Evolutionary conservation across 1,140 invertebrate genomes (phyloP).

Genomic region (Bombus huntii): DNA sequence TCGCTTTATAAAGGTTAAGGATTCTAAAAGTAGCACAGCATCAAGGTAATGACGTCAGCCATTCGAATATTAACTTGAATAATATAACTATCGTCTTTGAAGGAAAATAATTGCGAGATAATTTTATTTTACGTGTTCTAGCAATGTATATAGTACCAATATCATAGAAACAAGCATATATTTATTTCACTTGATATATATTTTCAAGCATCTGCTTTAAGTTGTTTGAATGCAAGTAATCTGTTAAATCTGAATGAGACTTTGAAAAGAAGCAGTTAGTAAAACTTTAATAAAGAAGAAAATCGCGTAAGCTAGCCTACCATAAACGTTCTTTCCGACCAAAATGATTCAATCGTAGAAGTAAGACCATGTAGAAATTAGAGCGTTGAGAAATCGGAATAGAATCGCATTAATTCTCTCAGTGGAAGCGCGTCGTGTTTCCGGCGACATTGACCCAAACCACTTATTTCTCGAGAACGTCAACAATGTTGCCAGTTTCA

Average conservation of each 20-base stretch:
- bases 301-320: too few species aligned
- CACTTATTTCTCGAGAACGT: too few species aligned
- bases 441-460: background rate
- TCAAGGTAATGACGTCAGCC: background rate
- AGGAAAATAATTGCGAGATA: background rate
- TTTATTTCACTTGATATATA: too few species aligned
- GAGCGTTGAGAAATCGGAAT: slow-evolving; percentile 19
- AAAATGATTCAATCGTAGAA: background rate
- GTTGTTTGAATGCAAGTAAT: too few species aligned
- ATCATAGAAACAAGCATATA: too few species aligned
- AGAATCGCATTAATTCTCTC: slow-evolving; percentile 33
- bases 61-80: background rate
- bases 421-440: background rate
- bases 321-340: background rate
- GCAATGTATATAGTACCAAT: rapidly evolving
- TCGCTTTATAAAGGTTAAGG: background rate
- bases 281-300: too few species aligned
- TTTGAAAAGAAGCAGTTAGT: too few species aligned
- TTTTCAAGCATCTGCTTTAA: too few species aligned
- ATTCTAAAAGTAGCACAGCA: too few species aligned
- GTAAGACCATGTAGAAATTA: background rate
- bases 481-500: too few species aligned
- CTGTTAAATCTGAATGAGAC: too few species aligned
- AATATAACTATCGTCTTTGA: background rate
- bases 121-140: background rate